Evolutionary conservation across 2,888 invertebrate genomes (phyloP), one percentile per base, ranked within the genome.

Genomic region (Eilema caniola): DNA sequence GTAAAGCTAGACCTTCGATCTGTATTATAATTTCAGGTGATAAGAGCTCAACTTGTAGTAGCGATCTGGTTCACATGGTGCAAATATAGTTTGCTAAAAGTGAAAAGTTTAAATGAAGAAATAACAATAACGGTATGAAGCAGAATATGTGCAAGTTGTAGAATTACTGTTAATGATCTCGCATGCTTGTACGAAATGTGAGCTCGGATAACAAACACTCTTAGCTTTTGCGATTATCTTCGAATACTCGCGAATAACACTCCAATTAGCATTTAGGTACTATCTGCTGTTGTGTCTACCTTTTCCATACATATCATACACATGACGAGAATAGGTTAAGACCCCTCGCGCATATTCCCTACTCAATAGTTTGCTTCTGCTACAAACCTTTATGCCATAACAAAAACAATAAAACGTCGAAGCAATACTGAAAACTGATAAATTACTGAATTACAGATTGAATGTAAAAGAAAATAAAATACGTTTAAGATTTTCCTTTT

Each of bases 61-160:
- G 60, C 62, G 67, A 75, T 75, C 66, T 75, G 69, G 71, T 75
- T 81, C 75, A 75, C 79, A 72, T 70, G 62, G 53, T 57, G 72
- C 79, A 76, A 80, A 81, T 73, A 76, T 69, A 37, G 24, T 69
- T 47, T 47, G 69, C 62, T 70, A 69, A 79, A 77, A 77, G 80
- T 72, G 70, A 81, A 81, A 72, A 78, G 62, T 31, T 41, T 68
- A 77, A 69, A 67, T 53, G 63, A 77, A 75, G 68, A 77, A 77
- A 63, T 77, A 65, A 47, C 66, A 77, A 63, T 77, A 65, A 47
- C 66, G 62, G 66, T 70, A 61, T 37, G 56, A 64, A 57, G 28
- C 53, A 60, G 63, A 63, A 57, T 56, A 57, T 69, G 70, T 74
- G 69, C 70, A 76, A 73, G 59, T 66, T 68, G 57, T 25, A 24